Evolutionary conservation across 2,888 invertebrate species (phyloP).

Genomic region (Platypus cylindrus): DNA sequence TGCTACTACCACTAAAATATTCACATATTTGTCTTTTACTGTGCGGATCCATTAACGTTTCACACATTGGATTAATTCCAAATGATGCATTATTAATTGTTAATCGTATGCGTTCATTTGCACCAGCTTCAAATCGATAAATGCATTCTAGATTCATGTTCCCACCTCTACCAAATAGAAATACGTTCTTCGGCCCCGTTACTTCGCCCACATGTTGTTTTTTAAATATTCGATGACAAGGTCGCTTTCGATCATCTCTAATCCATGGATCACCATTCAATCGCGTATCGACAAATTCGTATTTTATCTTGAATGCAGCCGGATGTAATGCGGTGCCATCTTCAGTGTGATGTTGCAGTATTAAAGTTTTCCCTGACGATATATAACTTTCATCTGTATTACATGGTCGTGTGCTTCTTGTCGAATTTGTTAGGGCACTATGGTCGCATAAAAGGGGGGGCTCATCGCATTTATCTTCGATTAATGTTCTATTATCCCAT

Average conservation of each 20-base stretch:
- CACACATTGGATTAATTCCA: conserved; percentile 52
- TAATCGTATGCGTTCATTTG: conserved; percentile 50
- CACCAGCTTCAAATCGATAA: conserved; percentile 44
- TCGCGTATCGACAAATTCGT: conserved; percentile 73
- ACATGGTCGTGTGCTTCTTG: conserved; percentile 68
- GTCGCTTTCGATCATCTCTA: conserved; percentile 23
- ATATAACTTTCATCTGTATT: conserved; percentile 70
- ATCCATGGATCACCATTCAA: conserved; percentile 50
- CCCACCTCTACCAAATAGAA: conserved; percentile 76
- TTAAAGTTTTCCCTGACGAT: conserved; percentile 37
- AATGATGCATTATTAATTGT: conserved; percentile 60
- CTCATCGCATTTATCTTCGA: conserved; percentile 65
- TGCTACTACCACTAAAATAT: conserved; percentile 30
- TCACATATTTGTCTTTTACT: conserved; percentile 54
- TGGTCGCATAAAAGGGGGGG: conserved; percentile 75
- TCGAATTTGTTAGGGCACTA: conserved; percentile 57
- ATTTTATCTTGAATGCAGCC: conserved; percentile 57
- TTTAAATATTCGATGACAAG: conserved; percentile 51
- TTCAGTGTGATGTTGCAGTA: conserved; percentile 44
- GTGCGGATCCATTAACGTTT: conserved; percentile 58
- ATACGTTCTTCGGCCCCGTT: conserved; percentile 57
- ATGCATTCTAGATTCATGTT: conserved; percentile 62
- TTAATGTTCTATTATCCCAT: conserved; percentile 56
- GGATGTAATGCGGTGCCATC: conserved; percentile 72
- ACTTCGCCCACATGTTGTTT: conserved; percentile 51